These are phyloP conservation scores for Ophiodon elongatus DNA, from an alignment of 2,113 vertebrate species.

Conservation along the genomic window DNA sequence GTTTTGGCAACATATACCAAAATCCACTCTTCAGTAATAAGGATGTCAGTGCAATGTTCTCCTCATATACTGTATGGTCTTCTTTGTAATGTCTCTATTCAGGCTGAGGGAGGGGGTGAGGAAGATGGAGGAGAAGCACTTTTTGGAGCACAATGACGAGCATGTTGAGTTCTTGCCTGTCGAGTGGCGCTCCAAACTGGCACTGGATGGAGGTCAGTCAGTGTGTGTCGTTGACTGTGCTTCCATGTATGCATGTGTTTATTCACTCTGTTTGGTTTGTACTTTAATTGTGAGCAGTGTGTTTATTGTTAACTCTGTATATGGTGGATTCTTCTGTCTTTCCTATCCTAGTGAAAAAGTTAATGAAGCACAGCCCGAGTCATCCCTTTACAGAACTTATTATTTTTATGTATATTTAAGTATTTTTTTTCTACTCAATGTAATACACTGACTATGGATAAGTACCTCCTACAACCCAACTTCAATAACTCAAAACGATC, in stretches of 20 bases:
- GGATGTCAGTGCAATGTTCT: neutral
- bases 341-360: neutral
- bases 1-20: neutral
- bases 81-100: slow-evolving; percentile 29
- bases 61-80: neutral
- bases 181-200: slow-evolving; percentile 96
- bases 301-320: neutral
- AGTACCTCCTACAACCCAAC: too few species aligned
- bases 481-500: neutral
- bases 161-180: slow-evolving; percentile 98
- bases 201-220: slow-evolving; percentile 91
- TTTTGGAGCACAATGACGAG: slow-evolving; percentile 89
- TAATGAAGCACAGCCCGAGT: neutral
- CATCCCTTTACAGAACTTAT: neutral
- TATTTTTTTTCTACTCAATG: too few species aligned
- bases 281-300: neutral
- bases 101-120: slow-evolving; percentile 97
- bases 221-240: neutral
- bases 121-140: slow-evolving; percentile 98
- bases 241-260: neutral
- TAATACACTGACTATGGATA: too few species aligned
- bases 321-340: neutral
- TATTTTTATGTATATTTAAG: neutral
- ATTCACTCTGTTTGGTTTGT: neutral
- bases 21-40: neutral